These are phyloP conservation scores for Apodemus agrarius DNA, from an alignment of 2,797 vertebrate genomes.

Conservation along the genomic window DNA sequence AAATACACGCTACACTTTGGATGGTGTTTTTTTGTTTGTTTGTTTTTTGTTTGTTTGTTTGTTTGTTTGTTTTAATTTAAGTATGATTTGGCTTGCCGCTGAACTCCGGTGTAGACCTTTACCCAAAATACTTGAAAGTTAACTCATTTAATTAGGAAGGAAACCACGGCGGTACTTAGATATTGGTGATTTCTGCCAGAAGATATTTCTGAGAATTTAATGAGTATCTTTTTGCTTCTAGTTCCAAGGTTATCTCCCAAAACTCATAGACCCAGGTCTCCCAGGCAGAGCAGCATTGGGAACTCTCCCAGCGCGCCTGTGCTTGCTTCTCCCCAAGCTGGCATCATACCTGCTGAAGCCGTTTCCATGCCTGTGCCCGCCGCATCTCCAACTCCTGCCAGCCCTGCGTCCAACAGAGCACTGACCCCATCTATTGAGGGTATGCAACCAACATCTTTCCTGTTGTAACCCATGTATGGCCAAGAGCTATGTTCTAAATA, in stretches of 20 bases:
- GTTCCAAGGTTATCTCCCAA: conserved; percentile 89
- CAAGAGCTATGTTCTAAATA: neutral
- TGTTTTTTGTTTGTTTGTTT: too few species aligned
- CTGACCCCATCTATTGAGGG: conserved; percentile 94
- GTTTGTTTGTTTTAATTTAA: neutral
- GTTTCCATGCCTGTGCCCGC: conserved; percentile 90
- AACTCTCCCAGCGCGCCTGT: conserved; percentile 90
- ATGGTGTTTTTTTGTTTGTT: neutral
- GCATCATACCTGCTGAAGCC: conserved; percentile 92
- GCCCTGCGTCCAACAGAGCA: conserved; percentile 93
- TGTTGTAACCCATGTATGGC: neutral
- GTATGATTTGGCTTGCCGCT: neutral
- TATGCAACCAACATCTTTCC: conserved; percentile 78
- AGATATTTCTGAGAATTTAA: conserved; percentile 58
- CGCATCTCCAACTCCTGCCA: conserved; percentile 95
- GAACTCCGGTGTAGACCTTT: conserved; percentile 10
- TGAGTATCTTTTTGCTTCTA: conserved; percentile 83
- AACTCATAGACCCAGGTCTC: conserved; percentile 98
- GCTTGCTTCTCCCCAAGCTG: conserved; percentile 93
- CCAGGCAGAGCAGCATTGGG: conserved; percentile 93
- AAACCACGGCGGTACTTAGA: neutral
- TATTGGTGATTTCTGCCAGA: conserved; percentile 44
- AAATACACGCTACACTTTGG: neutral
- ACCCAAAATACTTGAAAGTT: conserved; percentile 39
- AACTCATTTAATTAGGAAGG: neutral